Evolutionary conservation across 2,113 vertebrate species (phyloP).

Genomic region (Indri indri): DNA sequence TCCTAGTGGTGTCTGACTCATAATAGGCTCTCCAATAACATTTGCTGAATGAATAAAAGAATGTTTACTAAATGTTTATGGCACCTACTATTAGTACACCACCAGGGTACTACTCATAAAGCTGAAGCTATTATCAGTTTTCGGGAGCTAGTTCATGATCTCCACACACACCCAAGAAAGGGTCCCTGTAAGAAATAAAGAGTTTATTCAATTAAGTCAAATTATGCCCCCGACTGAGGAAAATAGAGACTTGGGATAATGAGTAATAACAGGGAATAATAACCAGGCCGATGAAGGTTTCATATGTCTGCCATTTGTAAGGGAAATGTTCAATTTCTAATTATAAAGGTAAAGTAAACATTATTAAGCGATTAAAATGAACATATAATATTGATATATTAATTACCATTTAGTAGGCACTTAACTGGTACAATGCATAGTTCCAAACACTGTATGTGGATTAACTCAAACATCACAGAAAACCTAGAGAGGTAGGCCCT

Average conservation of each 20-base stretch:
- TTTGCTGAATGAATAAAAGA: neutral
- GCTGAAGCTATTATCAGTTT: neutral
- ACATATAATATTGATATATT: neutral
- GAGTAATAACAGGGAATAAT: no score
- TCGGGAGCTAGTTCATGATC: neutral
- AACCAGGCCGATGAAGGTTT: neutral
- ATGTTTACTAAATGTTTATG: neutral
- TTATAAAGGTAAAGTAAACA: neutral
- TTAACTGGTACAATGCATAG: neutral
- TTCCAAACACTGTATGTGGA: neutral
- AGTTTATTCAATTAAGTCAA: neutral
- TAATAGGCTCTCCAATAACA: neutral
- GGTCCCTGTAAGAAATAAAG: neutral
- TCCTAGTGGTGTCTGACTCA: neutral
- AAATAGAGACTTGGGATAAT: neutral
- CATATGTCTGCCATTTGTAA: neutral
- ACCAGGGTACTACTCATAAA: neutral
- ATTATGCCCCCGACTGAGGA: neutral
- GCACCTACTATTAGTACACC: neutral
- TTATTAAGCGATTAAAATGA: neutral
- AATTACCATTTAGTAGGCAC: neutral
- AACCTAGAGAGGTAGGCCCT: neutral
- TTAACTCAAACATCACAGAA: neutral
- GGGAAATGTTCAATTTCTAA: neutral
- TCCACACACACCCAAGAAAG: neutral